A percentile compares a stretch with the other conserved stretches of the same genome.
phyloP scores from a whole-genome alignment of 2,113 vertebrate species.

The Porphyrio hochstetteri region DNA sequence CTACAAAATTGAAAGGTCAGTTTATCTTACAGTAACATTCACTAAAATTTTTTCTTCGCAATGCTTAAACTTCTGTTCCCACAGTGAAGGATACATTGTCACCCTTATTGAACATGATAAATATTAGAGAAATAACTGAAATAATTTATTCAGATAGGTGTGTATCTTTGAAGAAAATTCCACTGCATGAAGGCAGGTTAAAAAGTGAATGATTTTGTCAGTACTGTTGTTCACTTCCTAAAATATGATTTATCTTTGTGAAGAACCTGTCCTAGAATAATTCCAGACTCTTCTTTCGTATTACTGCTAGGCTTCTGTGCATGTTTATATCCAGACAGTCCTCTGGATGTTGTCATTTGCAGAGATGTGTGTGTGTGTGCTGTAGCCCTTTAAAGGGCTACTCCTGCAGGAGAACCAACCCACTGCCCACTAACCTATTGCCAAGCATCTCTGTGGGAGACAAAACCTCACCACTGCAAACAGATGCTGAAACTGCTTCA shows the following conservation, averaged over 20 bases:
- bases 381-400: neutral
- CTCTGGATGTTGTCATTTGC: neutral
- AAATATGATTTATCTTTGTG: neutral
- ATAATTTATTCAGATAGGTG: neutral
- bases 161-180: neutral
- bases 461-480: neutral
- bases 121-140: neutral
- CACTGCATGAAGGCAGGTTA: neutral
- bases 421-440: neutral
- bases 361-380: neutral
- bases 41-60: neutral
- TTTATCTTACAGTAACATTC: neutral
- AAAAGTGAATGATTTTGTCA: neutral
- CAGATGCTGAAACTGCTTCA: neutral
- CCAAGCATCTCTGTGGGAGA: neutral
- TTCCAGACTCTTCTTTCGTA: neutral
- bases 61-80: neutral
- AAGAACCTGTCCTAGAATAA: neutral
- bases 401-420: neutral
- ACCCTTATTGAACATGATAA: neutral
- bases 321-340: neutral
- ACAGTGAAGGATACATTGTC: neutral
- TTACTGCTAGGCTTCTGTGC: neutral
- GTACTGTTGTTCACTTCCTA: neutral
- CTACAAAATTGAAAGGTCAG: neutral